Evolutionary conservation across 2,888 invertebrate genomes (phyloP).

Genomic region (Epicampocera succincta): DNA sequence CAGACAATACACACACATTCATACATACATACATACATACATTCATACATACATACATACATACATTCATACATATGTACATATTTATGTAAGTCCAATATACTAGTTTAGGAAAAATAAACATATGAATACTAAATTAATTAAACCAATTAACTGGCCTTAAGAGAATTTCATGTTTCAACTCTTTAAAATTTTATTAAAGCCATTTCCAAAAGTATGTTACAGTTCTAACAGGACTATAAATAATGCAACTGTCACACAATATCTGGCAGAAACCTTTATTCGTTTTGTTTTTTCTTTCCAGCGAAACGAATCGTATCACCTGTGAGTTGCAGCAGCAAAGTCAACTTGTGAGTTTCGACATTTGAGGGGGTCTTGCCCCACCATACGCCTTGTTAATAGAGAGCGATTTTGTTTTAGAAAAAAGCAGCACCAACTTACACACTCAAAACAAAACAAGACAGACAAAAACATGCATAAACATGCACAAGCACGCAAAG

Average conservation of each 20-base stretch:
- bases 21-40: background rate
- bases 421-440: too few species aligned
- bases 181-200: background rate
- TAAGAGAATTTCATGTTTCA: background rate
- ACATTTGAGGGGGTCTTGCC: too few species aligned
- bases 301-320: slow-evolving; percentile 49
- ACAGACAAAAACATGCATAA: slow-evolving; percentile 41
- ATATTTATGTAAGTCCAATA: background rate
- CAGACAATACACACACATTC: background rate
- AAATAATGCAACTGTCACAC: slow-evolving; percentile 11
- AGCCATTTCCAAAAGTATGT: background rate
- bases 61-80: background rate
- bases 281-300: too few species aligned
- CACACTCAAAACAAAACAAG: background rate
- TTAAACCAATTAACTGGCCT: background rate
- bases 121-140: background rate
- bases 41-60: background rate
- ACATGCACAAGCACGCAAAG: slow-evolving; percentile 59
- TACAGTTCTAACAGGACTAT: slow-evolving; percentile 1
- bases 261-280: background rate
- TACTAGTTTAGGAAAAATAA: too few species aligned
- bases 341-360: too few species aligned
- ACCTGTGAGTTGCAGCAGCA: slow-evolving; percentile 43
- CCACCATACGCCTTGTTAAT: too few species aligned
- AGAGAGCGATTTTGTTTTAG: too few species aligned